Base-by-base conservation (phyloP, 2,888 invertebrate species). In the Tanypteryx hageni region DNA sequence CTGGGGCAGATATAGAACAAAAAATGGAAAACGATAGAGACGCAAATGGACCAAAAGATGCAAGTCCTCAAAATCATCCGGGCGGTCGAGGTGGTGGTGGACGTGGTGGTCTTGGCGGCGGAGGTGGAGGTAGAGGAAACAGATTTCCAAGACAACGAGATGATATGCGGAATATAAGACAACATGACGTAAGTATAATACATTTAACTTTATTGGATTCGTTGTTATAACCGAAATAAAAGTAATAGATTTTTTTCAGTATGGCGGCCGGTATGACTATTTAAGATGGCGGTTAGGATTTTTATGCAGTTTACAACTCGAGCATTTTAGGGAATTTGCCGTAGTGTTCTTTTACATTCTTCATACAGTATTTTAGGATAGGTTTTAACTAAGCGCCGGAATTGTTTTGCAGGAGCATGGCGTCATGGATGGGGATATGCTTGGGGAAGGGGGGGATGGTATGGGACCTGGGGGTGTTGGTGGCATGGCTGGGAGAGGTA, bases 401-500 rank as follows among this genome's bases (percentile, higher is more conserved):
- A 89, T 89, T 89, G 64, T 89, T 56, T 89, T 89, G 56, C 89
- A 89, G 89, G 89, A 89, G 44, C 89, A 89, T 89, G 89, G 64
- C 89, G 64, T 44, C 61, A 64, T 89, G 89, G 89, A 89, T 56
- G 89, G 89, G 89, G 89, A 89, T 89, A 56, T 89, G 44, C 61
- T 22, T 44, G 89, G 89, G 89, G 89, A 89, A 44, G 89, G 89
- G 31, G 89, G 89, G 64, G 64, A 64, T 44, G 89, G 89, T 89
- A 31, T 68, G 44, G 89, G 89, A 18, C 58, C 89, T 44, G 89
- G 64, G 27, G 64, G 44, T 64, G 89, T 89, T 44, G 89, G 89
- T 89, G 89, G 89, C 68, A 89, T 89, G 89, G 89, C 89, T 89
- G 89, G 89, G 89, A 89, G 89, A 89, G 89, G 89, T 89, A 89